Evolutionary conservation across 2,113 vertebrate species (phyloP), one percentile per base, ranked within the genome.

Genomic region (Dinomys branickii): DNA sequence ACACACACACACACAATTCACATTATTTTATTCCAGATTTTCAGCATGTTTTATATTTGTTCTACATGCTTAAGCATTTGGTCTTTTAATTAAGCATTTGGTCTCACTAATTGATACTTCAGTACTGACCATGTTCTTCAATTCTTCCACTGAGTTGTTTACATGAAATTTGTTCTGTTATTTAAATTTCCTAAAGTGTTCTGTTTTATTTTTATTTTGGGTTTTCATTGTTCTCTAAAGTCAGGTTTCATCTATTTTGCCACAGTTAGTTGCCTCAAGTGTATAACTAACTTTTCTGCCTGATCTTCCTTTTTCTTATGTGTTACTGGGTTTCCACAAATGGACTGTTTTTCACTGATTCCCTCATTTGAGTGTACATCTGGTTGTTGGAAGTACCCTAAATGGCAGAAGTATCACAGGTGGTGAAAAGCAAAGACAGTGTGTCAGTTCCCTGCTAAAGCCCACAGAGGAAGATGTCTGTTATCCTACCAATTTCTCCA

Each of bases 21-120:
- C 94, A 59, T 1, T 35, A 65, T 81, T 95, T 81, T 58, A 94
- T 85, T 90, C 38, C 91, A 73, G 13, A 92, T 81, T 73, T 94
- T 84, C 73, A 78, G 10, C 19, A 20, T 83, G 16, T 77, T 97
- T 88, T 95, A 78, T 56, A 81, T 94, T 85, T 82, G 16, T 71
- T 84, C 38, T 80, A 83, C 41, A 22, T 61, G 26, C n/a, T 80
- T 84, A n/a, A 84, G 11, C 1, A 75, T 35, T 86, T 91, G 69
- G 13, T 85, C 59, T 89, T 85, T 50, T 50, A 50, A 50, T 50
- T 50, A 50, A 50, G 47, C 47, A 50, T 50, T 5, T 92, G 16
- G 24, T 16, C 83, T 92, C 52, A 90, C n/a, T 89, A 87, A 91
- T n/a, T 84, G 28, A 86, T 86, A 22, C 77, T 95, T 96, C 88